Conservation (phyloP, 1,140 invertebrate genomes). For the Phymastichus coffea region DNA sequence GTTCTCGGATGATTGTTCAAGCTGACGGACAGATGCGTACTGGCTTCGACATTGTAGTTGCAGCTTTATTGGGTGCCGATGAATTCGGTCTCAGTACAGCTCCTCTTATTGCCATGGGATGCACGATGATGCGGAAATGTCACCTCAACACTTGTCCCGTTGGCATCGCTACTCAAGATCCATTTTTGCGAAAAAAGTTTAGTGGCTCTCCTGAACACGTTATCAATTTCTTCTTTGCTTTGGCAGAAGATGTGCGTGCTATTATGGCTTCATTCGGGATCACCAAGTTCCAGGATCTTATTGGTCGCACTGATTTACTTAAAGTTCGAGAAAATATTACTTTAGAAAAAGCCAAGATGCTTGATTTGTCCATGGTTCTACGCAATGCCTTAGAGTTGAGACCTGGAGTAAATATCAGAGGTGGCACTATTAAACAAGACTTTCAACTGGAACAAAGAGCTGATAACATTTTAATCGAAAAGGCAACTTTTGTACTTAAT, state of each 20-base stretch:
- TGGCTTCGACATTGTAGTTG: slow-evolving; percentile 95
- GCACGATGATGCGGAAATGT: slow-evolving; percentile 99
- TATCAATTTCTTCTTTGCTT: slow-evolving; percentile 95
- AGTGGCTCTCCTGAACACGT: slow-evolving; percentile 97
- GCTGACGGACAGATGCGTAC: slow-evolving; percentile 93
- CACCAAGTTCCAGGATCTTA: slow-evolving; percentile 85
- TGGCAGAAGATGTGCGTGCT: slow-evolving; percentile 92
- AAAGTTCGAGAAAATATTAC: slow-evolving; percentile 58
- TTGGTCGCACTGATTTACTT: slow-evolving; percentile 91
- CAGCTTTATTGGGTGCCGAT: slow-evolving; percentile 93
- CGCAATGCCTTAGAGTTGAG: slow-evolving; percentile 87
- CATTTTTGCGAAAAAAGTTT: slow-evolving; percentile 92
- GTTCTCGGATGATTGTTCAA: slow-evolving; percentile 92
- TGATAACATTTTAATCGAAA: slow-evolving; percentile 82
- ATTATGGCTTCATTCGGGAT: slow-evolving; percentile 92
- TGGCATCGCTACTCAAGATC: slow-evolving; percentile 98
- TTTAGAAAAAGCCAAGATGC: slow-evolving; percentile 76
- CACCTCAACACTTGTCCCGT: slow-evolving; percentile 99
- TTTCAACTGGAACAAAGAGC: slow-evolving; percentile 88
- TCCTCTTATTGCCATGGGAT: slow-evolving; percentile 94
- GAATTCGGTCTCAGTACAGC: slow-evolving; percentile 99
- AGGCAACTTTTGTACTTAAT: slow-evolving; percentile 73
- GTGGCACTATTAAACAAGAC: slow-evolving; percentile 83
- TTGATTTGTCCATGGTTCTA: slow-evolving; percentile 84
- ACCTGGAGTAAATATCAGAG: slow-evolving; percentile 87